Percentiles rank a stretch among this genome's conserved stretches.
Evolutionary conservation across 2,888 invertebrate species (phyloP).

Genomic region (Coenonympha arcania): DNA sequence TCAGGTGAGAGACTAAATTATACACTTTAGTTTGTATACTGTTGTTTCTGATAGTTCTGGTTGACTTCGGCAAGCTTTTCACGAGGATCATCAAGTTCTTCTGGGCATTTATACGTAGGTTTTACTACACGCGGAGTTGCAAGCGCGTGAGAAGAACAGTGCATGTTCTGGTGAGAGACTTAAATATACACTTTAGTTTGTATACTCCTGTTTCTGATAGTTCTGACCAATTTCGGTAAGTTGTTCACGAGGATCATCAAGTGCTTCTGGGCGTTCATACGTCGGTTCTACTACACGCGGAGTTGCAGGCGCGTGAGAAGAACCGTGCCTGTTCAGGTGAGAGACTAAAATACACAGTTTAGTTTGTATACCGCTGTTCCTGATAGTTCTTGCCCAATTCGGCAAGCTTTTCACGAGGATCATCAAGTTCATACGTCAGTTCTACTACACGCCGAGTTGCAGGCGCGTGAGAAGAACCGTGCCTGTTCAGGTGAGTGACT

Average conservation of each 20-base stretch:
- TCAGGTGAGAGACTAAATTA: constrained; percentile 87
- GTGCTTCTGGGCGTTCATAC: no score
- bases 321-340: constrained; percentile 82
- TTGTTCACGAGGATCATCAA: no score
- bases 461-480: no score
- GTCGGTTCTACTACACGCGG: no score
- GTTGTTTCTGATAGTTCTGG: constrained; percentile 92
- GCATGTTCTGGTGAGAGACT: constrained; percentile 78
- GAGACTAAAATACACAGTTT: background rate
- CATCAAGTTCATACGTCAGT: no score
- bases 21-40: constrained; percentile 98
- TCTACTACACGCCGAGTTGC: no score
- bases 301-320: constrained; percentile 84
- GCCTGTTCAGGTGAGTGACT: constrained; percentile 89
- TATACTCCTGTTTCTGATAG: background rate
- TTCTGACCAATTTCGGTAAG: no score
- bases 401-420: no score
- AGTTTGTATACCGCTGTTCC: background rate
- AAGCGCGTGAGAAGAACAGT: constrained; percentile 82
- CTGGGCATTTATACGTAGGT: constrained; percentile 87
- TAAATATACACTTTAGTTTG: no score
- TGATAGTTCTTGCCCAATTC: no score
- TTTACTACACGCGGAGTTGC: constrained; percentile 91
- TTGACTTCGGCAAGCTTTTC: constrained; percentile 95
- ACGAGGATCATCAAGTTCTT: constrained; percentile 91